Base-by-base conservation (phyloP, 2,888 invertebrate genomes). In the Lasiommata megera region DNA sequence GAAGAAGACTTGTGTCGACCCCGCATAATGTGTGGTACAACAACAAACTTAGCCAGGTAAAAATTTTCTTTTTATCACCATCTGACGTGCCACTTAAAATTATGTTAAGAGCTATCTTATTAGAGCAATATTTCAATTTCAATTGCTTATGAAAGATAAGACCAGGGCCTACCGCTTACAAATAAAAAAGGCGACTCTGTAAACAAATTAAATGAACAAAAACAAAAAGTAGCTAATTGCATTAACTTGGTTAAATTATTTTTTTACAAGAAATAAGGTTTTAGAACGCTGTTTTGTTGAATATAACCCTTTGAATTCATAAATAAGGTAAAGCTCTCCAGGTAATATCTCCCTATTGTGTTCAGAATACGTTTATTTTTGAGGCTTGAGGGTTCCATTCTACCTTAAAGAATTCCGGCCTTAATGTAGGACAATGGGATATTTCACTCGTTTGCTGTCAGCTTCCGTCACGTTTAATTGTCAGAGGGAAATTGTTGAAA, bases 261-360 rank as follows among this genome's bases (percentile, higher is more conserved):
- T 43, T 43, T 1, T n/a, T 11, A 17, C 23, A 28, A 43, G 12
- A 43, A 43, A 43, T 28, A 28, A n/a, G 23, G 23, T 8, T 43
- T n/a, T 43, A 23, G 23, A 16, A 14, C 1, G 14, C 1, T 29
- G 29, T 28, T 16, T 6, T 44, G 16, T 29, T 6, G 29, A 9
- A 16, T 31, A 46, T 46, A 46, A 46, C 29, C 46, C 46, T 31
- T 46, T 46, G 46, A 31, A 46, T 46, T 46, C 28, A 29, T 29
- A 14, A 46, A 29, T 46, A 31, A 46, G 31, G 31, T n/a, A 12
- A 46, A 46, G 16, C 29, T 14, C 9, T 28, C 18, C 23, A 28
- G 46, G 14, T 16, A 46, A 46, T 29, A 31, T 8, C 31, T 17
- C 29, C 14, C 46, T 16, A 46, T 46, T 31, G 46, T 46, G 29